A percentile compares a stretch with the other conserved stretches of the same genome.
These are phyloP conservation scores for Promerops cafer DNA, from an alignment of 2,113 vertebrate species.

Conservation along the genomic window DNA sequence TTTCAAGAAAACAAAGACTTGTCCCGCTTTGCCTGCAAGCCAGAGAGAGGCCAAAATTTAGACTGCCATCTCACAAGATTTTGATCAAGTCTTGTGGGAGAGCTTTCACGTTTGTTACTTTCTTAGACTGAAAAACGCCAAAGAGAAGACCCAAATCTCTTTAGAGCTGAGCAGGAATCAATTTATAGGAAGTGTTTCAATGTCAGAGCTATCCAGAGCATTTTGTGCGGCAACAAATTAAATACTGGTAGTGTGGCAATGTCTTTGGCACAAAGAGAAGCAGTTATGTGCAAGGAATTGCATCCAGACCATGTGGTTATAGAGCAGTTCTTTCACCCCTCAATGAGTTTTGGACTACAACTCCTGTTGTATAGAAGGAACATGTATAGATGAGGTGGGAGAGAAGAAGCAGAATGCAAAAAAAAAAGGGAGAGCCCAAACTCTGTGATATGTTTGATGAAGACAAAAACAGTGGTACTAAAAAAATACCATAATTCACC, in stretches of 20 bases:
- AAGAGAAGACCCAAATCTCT: not conserved
- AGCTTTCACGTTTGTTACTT: not conserved
- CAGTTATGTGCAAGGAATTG: not conserved
- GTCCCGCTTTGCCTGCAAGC: rapidly evolving
- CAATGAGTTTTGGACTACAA: not conserved
- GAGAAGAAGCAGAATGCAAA: not conserved
- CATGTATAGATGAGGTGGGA: not conserved
- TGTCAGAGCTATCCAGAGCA: not conserved
- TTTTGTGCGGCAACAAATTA: not conserved
- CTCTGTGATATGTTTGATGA: not conserved
- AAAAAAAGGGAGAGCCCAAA: not conserved
- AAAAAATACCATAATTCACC: not conserved
- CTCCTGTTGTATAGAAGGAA: not conserved
- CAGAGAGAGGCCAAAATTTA: not conserved
- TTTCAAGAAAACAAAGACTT: not conserved
- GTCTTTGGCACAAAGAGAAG: not conserved
- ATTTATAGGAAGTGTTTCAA: not conserved
- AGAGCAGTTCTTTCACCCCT: not conserved
- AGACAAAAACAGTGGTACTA: not conserved
- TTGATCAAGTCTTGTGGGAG: not conserved
- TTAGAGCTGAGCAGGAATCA: not conserved
- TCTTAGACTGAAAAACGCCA: not conserved
- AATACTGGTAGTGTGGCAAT: not conserved
- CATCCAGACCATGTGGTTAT: not conserved
- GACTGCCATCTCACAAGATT: not conserved